Conservation (phyloP, 92 coral and sea anemone genomes). For the Porites lobata region DNA sequence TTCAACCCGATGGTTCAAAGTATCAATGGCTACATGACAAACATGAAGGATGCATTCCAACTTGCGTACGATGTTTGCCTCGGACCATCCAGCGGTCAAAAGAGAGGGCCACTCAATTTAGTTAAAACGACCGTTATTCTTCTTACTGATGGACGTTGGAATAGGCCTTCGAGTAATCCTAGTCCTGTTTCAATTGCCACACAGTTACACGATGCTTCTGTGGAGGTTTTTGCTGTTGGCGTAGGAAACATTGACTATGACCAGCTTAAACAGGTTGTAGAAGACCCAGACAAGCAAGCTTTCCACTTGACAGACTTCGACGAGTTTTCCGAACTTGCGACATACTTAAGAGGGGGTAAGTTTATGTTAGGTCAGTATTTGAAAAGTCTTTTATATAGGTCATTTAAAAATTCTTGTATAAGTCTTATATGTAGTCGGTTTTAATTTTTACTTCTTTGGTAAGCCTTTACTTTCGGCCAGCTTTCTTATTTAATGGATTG, state of each 20-base stretch:
- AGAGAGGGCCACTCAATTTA: constrained; percentile 37
- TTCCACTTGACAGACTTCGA: constrained; percentile 69
- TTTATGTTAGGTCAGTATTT: not conserved
- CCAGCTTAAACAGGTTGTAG: constrained; percentile 34
- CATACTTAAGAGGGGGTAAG: constrained; percentile 86
- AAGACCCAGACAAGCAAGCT: constrained; percentile 47
- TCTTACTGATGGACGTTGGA: constrained; percentile 85
- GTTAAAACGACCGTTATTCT: constrained; percentile 76
- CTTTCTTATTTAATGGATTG: too few species aligned
- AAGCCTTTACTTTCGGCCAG: too few species aligned
- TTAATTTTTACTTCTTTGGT: too few species aligned
- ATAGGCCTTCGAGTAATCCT: constrained; percentile 39
- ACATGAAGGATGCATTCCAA: constrained; percentile 75
- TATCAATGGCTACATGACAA: constrained; percentile 55
- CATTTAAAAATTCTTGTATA: too few species aligned
- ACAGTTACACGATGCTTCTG: constrained; percentile 17
- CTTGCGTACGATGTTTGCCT: constrained; percentile 55
- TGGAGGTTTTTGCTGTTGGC: constrained; percentile 80
- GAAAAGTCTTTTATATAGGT: too few species aligned
- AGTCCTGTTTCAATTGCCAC: constrained; percentile 61
- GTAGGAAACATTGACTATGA: constrained; percentile 66
- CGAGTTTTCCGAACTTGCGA: constrained; percentile 80
- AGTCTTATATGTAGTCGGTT: too few species aligned
- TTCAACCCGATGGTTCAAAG: constrained; percentile 44
- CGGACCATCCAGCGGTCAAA: constrained; percentile 34